Conservation (phyloP, 2,888 invertebrate species). For the Hypselothyrea guttata region DNA sequence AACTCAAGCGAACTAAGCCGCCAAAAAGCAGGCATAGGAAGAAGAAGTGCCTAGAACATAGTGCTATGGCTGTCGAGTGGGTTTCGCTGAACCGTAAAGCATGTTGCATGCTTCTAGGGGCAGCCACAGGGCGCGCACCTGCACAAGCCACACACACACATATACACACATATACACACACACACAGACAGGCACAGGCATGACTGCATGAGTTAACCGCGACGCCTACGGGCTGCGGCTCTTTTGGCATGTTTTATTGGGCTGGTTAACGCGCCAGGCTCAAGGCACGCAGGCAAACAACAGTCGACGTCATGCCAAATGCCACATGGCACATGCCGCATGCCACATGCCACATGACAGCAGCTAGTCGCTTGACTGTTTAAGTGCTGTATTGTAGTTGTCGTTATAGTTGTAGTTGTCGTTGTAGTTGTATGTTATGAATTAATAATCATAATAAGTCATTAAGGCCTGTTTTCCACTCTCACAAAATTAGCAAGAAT, state of each 20-base stretch:
- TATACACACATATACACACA: slow-evolving; percentile 9
- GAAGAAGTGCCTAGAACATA: too few relatives aligned
- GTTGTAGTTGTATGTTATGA: slow-evolving; percentile 40
- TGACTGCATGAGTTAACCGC: slow-evolving; percentile 15
- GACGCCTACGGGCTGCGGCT: slow-evolving; percentile 33
- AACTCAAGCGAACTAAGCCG: background rate
- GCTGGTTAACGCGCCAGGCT: slow-evolving; percentile 42
- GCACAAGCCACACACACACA: slow-evolving; percentile 23
- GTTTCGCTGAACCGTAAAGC: slow-evolving; percentile 10
- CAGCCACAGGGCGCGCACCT: slow-evolving; percentile 40
- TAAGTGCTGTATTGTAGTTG: slow-evolving; percentile 20
- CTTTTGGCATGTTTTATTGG: slow-evolving; percentile 61
- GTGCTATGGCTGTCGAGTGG: slow-evolving; percentile 8
- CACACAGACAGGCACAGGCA: background rate
- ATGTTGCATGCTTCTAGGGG: slow-evolving; percentile 48
- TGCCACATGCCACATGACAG: slow-evolving; percentile 44
- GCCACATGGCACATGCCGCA: slow-evolving; percentile 39
- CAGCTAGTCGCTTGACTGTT: slow-evolving; percentile 20
- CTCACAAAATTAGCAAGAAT: too few relatives aligned
- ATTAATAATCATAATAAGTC: slow-evolving; percentile 71
- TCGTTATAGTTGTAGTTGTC: slow-evolving; percentile 17
- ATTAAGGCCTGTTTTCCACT: slow-evolving; percentile 26
- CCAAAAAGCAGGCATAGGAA: background rate
- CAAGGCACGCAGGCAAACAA: slow-evolving; percentile 21
- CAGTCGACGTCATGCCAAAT: slow-evolving; percentile 41